Evolutionary conservation across 2,888 invertebrate genomes (phyloP).

Genomic region (Nomada fabriciana): DNA sequence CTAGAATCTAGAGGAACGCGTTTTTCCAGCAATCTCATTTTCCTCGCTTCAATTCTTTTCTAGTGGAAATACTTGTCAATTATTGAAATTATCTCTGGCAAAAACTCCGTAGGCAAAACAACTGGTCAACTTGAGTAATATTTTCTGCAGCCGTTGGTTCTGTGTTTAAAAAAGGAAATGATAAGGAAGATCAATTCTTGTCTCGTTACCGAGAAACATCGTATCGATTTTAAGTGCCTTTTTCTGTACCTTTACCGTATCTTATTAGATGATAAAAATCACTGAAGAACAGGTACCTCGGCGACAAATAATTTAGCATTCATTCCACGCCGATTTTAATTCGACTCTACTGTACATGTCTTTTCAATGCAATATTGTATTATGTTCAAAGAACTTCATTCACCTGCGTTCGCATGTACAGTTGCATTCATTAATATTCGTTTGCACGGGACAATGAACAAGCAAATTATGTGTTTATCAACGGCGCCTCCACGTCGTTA

Average conservation of each 20-base stretch:
- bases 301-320: neutral
- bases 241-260: neutral
- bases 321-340: neutral
- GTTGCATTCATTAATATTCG: constrained; percentile 7
- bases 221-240: neutral
- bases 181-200: neutral
- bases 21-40: too few relatives aligned
- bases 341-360: neutral
- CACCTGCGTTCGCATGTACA: neutral
- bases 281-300: neutral
- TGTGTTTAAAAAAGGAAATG: neutral
- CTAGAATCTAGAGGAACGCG: too few relatives aligned
- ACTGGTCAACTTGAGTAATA: too few relatives aligned
- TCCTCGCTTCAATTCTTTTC: too few relatives aligned
- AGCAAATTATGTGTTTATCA: neutral
- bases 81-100: too few relatives aligned
- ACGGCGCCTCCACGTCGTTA: too few relatives aligned
- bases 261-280: neutral
- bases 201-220: neutral
- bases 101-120: too few relatives aligned
- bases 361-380: neutral
- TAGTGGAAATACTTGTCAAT: too few relatives aligned
- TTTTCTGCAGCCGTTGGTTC: neutral
- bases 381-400: neutral
- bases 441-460: neutral